Conservation (phyloP, 2,797 vertebrate genomes). For the Delichon dasypus region DNA sequence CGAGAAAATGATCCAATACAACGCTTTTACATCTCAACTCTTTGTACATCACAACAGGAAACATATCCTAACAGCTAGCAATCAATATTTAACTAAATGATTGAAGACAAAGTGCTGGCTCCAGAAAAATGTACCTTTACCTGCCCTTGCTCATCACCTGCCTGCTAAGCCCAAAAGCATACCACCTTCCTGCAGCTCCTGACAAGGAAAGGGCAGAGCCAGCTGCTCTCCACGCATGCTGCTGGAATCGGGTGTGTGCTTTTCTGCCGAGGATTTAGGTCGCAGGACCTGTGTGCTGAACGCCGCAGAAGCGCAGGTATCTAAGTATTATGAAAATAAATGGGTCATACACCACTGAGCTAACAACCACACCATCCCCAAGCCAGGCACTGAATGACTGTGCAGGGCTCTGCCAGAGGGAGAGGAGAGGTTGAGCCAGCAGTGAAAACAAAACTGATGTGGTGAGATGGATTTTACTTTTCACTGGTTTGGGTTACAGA, state of each 20-base stretch:
- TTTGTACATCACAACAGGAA: constrained; percentile 26
- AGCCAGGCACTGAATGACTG: constrained; percentile 76
- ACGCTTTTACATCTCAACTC: neutral
- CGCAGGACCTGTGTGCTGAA: constrained; percentile 38
- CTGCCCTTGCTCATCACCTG: constrained; percentile 46
- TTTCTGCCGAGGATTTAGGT: constrained; percentile 26
- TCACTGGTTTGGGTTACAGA: constrained; percentile 75
- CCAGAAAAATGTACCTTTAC: constrained; percentile 40
- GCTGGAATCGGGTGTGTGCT: constrained; percentile 4
- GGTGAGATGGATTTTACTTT: constrained; percentile 80
- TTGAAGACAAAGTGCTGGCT: neutral
- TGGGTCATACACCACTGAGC: constrained; percentile 75
- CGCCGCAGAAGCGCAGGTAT: constrained; percentile 35
- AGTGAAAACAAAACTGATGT: constrained; percentile 82
- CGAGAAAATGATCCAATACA: neutral
- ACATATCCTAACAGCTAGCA: neutral
- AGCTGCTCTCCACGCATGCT: neutral
- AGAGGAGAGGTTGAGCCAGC: constrained; percentile 68
- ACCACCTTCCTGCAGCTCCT: neutral
- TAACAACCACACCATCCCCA: constrained; percentile 80
- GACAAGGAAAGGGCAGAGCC: neutral
- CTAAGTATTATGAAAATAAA: constrained; percentile 75
- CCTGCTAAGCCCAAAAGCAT: neutral
- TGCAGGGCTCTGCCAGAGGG: constrained; percentile 64
- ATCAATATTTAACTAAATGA: neutral